These are phyloP conservation scores for Cynoglossus semilaevis DNA, from an alignment of 2,113 vertebrate genomes.

Conservation along the genomic window DNA sequence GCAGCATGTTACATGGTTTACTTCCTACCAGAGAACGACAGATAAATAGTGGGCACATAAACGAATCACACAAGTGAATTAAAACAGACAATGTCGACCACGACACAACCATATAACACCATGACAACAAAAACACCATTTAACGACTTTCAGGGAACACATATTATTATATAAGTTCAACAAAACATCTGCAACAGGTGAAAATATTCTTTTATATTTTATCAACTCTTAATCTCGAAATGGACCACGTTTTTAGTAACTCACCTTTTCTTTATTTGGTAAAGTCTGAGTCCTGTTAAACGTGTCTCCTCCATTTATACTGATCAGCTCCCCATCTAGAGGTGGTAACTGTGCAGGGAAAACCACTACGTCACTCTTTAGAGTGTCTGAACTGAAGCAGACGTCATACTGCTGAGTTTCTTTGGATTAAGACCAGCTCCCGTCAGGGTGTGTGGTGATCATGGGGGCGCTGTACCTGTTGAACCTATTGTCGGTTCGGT, in stretches of 20 bases:
- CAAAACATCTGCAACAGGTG: too few species aligned
- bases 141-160: too few species aligned
- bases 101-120: too few species aligned
- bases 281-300: constrained; percentile 70
- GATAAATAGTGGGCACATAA: too few species aligned
- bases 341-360: constrained; percentile 35
- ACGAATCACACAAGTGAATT: too few species aligned
- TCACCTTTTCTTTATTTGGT: constrained; percentile 52
- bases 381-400: constrained; percentile 42
- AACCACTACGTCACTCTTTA: constrained; percentile 51
- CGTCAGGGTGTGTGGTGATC: constrained; percentile 53
- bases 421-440: constrained; percentile 66
- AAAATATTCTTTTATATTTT: background rate
- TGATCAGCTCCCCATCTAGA: constrained; percentile 57
- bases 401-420: constrained; percentile 67
- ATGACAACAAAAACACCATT: too few species aligned
- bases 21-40: too few species aligned
- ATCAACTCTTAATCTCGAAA: background rate
- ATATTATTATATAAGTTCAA: too few species aligned
- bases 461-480: constrained; percentile 33
- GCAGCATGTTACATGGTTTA: too few species aligned
- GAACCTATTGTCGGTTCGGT: constrained; percentile 38
- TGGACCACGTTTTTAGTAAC: background rate
- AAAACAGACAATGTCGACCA: too few species aligned
- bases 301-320: constrained; percentile 60